Conservation (phyloP, 2,888 invertebrate species). For the Eupithecia abbreviata region DNA sequence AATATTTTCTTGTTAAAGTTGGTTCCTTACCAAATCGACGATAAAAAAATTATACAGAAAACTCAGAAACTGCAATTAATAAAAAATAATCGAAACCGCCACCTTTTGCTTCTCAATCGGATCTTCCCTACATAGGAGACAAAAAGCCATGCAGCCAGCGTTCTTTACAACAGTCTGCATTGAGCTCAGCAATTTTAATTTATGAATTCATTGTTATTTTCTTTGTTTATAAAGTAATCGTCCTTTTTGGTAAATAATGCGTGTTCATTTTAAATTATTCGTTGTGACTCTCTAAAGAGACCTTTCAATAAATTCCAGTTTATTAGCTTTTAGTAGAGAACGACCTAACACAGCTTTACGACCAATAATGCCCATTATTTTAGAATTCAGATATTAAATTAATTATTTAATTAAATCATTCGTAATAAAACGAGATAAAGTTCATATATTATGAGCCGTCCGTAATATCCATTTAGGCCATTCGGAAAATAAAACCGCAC, state of each 20-base stretch:
- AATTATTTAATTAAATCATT: neutral
- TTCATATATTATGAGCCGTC: neutral
- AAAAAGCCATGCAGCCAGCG: too few species aligned
- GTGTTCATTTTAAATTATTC: neutral
- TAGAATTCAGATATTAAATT: neutral
- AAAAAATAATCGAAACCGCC: neutral
- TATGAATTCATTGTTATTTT: too few species aligned
- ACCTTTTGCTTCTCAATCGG: neutral
- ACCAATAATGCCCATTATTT: neutral
- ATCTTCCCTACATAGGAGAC: neutral
- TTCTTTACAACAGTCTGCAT: too few species aligned
- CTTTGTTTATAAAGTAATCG: too few species aligned
- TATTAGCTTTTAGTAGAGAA: neutral
- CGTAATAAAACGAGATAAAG: neutral
- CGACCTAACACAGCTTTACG: neutral
- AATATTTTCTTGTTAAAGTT: too few species aligned
- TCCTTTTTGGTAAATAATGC: neutral
- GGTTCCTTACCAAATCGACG: too few species aligned
- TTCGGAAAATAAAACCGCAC: constrained; percentile 2
- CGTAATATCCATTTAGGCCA: constrained; percentile 1
- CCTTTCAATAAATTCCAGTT: neutral
- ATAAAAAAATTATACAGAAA: neutral
- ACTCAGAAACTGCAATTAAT: neutral
- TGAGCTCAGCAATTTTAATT: too few species aligned
- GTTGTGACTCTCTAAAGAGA: neutral